Evolutionary conservation across 2,113 vertebrate species (phyloP).

Genomic region (Zootoca vivipara): DNA sequence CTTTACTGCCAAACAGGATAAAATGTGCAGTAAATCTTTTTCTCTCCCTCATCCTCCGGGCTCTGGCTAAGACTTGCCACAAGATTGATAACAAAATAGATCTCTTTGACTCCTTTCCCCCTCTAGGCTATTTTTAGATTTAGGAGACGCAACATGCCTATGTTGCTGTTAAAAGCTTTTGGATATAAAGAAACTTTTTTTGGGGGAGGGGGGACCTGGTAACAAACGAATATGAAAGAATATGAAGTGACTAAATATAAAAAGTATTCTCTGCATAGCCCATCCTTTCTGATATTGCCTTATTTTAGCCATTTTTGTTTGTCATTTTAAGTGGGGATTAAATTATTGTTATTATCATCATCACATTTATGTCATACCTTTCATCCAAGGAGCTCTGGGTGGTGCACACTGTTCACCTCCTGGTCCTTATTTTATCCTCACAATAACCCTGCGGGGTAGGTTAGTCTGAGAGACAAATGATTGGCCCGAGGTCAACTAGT

Average conservation of each 20-base stretch:
- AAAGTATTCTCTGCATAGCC: not conserved
- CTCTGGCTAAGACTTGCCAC: conserved; percentile 46
- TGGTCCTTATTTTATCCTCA: too few species aligned
- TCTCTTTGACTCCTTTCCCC: not conserved
- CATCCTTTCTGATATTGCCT: not conserved
- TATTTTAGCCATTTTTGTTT: not conserved
- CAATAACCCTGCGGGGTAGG: not conserved
- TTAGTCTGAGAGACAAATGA: not conserved
- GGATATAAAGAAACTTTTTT: conserved; percentile 21
- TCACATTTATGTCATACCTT: not conserved
- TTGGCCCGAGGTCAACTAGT: not conserved
- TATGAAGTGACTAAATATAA: not conserved
- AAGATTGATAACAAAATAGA: conserved; percentile 42
- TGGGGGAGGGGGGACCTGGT: not conserved
- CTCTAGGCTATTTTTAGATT: conserved; percentile 39
- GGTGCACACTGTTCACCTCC: not conserved
- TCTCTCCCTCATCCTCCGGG: not conserved
- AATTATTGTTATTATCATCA: too few species aligned
- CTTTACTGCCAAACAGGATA: conserved; percentile 55
- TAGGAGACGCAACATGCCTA: not conserved
- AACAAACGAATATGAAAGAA: not conserved
- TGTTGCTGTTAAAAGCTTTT: not conserved
- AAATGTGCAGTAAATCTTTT: conserved; percentile 46
- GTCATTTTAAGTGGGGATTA: not conserved
- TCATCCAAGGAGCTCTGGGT: not conserved